Base-by-base conservation (phyloP, 92 coral and sea anemone genomes). In the Phenganax marumi region DNA sequence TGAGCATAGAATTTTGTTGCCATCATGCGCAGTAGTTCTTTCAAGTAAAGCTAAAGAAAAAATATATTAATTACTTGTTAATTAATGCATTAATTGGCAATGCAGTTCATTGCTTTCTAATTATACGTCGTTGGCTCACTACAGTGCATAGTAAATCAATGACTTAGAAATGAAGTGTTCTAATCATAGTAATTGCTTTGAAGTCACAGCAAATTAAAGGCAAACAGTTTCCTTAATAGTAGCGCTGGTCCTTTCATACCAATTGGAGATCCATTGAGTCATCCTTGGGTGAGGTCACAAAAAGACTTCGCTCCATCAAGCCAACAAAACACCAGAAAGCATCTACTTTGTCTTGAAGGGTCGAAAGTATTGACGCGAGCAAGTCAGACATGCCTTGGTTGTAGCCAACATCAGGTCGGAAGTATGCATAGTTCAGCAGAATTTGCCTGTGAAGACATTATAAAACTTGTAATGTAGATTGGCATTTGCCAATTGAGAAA, bases 311-410 rank as follows among this genome's bases (percentile, higher is more conserved):
- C 72, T 95, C 98, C 97, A 95, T 95, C 61, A 95, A 88, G 50
- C 97, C 97, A 47, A 89, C 98, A 86, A 95, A 95, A 75, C 98
- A 95, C 98, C 98, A 95, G 84, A 95, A 95, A 21, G 98, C 96
- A 88, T 95, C 98, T 50, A 95, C 97, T 54, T 95, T 97, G 70
- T 95, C 97, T 73, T 95, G 98, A 19, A 95, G 85, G 48, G 91
- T 91, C 24, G 94, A 93, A 46, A 95, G 86, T 1, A 95, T 97
- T 7, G 98, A 89, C 12, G 98, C 95, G 57, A 95, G 87, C 7
- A 95, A 86, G 81, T 95, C 98, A 6, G 98, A 95, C 98, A 95
- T 95, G 14, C 98, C 98, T 80, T 92, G 98, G 70, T 86, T 95
- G 91, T 95, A 95, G 2, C 98, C 98, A 43, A 95, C 91, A 0